A percentile compares a stretch with the other conserved stretches of the same genome.
Conservation (phyloP, 2,797 vertebrate genomes). For the Molossus molossus region DNA sequence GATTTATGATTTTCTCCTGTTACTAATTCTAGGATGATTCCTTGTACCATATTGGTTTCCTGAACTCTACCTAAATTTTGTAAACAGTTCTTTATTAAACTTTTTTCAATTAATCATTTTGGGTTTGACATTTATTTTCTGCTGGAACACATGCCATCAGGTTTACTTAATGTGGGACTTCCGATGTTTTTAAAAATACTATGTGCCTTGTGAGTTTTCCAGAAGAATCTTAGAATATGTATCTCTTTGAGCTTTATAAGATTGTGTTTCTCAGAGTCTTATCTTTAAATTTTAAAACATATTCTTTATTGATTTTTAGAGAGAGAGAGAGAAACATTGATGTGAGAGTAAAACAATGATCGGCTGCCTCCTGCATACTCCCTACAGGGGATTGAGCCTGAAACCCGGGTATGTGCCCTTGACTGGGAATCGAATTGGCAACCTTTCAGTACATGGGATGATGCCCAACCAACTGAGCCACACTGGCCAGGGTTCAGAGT, state of each 20-base stretch:
- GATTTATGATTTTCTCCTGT: not conserved
- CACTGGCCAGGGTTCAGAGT: not conserved
- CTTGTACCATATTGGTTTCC: not conserved
- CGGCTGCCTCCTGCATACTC: too few relatives aligned
- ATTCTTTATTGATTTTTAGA: too few relatives aligned
- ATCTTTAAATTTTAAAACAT: too few relatives aligned
- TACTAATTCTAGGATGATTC: not conserved
- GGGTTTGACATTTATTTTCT: not conserved
- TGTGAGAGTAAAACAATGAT: too few relatives aligned
- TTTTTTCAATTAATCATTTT: not conserved
- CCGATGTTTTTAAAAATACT: not conserved
- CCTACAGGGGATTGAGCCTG: too few relatives aligned
- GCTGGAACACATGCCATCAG: not conserved
- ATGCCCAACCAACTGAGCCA: too few relatives aligned
- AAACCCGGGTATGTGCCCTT: too few relatives aligned
- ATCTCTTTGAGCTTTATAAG: not conserved
- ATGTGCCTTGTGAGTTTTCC: not conserved
- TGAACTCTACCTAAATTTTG: not conserved
- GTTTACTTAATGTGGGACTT: not conserved
- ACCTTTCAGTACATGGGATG: too few relatives aligned
- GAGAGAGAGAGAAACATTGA: too few relatives aligned
- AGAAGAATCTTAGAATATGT: conserved; percentile 7
- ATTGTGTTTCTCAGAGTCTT: not conserved
- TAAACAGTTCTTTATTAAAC: too few relatives aligned
- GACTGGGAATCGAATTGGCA: too few relatives aligned